Evolutionary conservation across 2,888 invertebrate genomes (phyloP), one percentile per base, ranked within the genome.

Genomic region (Axea sp.): DNA sequence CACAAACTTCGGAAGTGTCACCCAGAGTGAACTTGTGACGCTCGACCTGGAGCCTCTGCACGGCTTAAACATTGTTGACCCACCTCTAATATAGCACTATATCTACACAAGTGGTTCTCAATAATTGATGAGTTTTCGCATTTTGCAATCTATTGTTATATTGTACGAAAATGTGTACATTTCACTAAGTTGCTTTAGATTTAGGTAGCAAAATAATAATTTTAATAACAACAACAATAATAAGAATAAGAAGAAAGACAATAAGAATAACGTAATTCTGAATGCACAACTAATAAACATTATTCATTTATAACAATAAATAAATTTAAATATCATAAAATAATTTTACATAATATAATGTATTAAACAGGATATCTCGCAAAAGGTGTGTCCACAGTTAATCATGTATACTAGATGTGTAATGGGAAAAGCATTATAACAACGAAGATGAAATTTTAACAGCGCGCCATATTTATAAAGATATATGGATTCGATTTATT

Each of bases 1-100:
- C 80, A 80, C 82, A 81, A 84, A 84, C 84, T 85, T 83, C 82
- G 82, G 82, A 84, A 85, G 85, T 85, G 84, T 85, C 86, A 82
- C 84, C 75, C 76, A 82, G 82, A 84, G 82, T 79, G 79, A 84
- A 83, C 81, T 83, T 82, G 80, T 80, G 79, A 82, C 80, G 78
- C 76, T 77, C 81, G 81, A 82, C 78, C 80, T 76, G 81, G 77
- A 76, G 77, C 75, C 77, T 76, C 78, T 60, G 73, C 65, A 79
- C 78, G 80, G 78, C 83, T 83, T 83, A 85, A 82, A 84, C 83
- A 84, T 83, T 84, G 85, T 86, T 86, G 84, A 85, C 84, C 84
- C 81, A 80, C 69, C 78, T 75, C 79, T 84, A 84, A 86, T 85
- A 83, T 84, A 84, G 83, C 78, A 80, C 80, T 78, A 55, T 64